Conservation (phyloP, 23 tunicate genomes). For the Oikopleura dioica region DNA sequence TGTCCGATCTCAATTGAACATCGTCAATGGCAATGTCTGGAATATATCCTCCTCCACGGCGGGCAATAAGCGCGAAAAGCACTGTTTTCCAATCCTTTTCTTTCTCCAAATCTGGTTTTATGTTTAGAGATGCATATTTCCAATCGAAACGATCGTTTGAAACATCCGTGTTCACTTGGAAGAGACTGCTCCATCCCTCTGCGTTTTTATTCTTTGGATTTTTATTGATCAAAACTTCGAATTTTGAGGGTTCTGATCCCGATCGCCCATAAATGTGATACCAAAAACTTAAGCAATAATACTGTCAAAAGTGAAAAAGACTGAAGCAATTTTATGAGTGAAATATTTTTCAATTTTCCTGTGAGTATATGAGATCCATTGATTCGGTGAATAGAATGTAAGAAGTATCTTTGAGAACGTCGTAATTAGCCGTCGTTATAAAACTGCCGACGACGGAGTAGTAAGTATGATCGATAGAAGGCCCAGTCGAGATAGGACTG, state of each 20-base stretch:
- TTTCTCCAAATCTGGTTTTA: too few relatives aligned
- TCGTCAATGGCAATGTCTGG: background rate
- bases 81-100: background rate
- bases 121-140: too few relatives aligned
- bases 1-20: background rate
- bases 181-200: too few relatives aligned
- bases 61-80: background rate
- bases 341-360: background rate
- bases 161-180: too few relatives aligned
- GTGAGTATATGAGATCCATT: background rate
- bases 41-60: background rate
- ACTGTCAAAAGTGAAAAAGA: too few relatives aligned
- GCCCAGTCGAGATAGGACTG: background rate
- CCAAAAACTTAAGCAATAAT: conserved; percentile 10
- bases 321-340: background rate
- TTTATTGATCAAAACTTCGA: background rate
- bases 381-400: background rate
- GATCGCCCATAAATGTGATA: too few relatives aligned
- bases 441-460: background rate
- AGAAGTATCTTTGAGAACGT: background rate
- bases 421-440: background rate
- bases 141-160: too few relatives aligned
- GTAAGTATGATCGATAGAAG: background rate
- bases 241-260: too few relatives aligned
- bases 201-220: too few relatives aligned